These are phyloP conservation scores for Patagioenas fasciata DNA, from an alignment of 2,113 vertebrate species.

Conservation along the genomic window DNA sequence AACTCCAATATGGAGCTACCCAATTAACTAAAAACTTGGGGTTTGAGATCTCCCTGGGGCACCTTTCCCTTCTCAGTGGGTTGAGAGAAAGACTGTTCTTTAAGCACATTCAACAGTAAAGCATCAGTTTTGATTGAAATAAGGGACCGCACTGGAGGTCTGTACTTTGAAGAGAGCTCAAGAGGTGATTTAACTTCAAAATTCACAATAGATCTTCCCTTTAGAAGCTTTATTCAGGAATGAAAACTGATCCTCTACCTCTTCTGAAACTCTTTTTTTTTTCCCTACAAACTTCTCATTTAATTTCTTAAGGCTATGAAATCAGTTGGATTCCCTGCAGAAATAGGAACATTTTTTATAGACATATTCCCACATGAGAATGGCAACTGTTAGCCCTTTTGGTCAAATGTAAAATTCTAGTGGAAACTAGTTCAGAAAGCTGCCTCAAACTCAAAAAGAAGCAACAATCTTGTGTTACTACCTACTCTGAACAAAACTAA, in stretches of 20 bases:
- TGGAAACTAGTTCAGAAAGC: not conserved
- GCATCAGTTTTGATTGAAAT: not conserved
- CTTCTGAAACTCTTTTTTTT: not conserved
- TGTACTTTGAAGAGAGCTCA: not conserved
- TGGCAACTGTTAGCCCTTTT: conserved; percentile 27
- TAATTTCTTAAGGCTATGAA: conserved; percentile 5
- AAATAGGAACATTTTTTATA: conserved; percentile 29
- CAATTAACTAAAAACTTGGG: not conserved
- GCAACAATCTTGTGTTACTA: not conserved
- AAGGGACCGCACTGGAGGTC: not conserved
- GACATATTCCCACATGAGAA: conserved; percentile 41
- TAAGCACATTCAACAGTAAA: not conserved
- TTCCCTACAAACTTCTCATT: not conserved
- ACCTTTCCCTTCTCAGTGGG: not conserved
- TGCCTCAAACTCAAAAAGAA: not conserved
- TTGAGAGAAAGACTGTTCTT: not conserved
- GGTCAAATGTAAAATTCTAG: conserved; percentile 38
- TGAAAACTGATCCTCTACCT: not conserved
- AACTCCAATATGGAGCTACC: not conserved
- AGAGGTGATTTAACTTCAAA: conserved; percentile 1
- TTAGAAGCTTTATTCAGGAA: not conserved
- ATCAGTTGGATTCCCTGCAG: not conserved
- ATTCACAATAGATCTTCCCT: not conserved
- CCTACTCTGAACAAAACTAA: not conserved
- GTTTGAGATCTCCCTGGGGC: not conserved